Evolutionary conservation across 1,140 invertebrate species (phyloP).

Genomic region (Ceratitis capitata): DNA sequence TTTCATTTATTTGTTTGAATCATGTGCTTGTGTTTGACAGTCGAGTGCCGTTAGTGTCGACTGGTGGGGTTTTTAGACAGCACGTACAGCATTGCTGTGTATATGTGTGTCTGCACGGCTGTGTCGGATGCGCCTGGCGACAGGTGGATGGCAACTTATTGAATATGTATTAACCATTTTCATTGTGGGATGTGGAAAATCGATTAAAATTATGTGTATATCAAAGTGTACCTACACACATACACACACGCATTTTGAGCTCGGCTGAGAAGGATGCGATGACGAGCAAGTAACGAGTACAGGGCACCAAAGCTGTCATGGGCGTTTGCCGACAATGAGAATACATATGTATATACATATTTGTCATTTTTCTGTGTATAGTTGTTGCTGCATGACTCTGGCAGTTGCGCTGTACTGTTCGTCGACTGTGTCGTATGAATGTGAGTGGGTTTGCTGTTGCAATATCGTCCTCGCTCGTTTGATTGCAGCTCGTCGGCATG

Average conservation of each 20-base stretch:
- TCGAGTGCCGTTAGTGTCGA: not conserved
- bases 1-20: not conserved
- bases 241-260: not conserved
- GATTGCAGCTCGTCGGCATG: not conserved
- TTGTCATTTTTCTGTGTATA: not conserved
- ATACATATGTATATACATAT: no score
- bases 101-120: not conserved
- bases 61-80: not conserved
- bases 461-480: not conserved
- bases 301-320: not conserved
- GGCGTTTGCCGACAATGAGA: not conserved
- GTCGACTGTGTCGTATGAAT: not conserved
- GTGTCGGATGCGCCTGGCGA: not conserved
- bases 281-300: slow-evolving; percentile 1
- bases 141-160: slow-evolving; percentile 23
- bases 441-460: not conserved
- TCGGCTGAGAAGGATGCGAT: not conserved
- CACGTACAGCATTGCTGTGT: not conserved
- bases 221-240: no score
- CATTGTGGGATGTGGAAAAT: slow-evolving; percentile 58
- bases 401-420: not conserved
- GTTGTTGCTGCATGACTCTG: not conserved
- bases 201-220: slow-evolving; percentile 53
- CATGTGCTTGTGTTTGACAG: not conserved
- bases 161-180: slow-evolving; percentile 45